Conservation (phyloP, 2,888 invertebrate genomes). For the Mimachlamys varia region DNA sequence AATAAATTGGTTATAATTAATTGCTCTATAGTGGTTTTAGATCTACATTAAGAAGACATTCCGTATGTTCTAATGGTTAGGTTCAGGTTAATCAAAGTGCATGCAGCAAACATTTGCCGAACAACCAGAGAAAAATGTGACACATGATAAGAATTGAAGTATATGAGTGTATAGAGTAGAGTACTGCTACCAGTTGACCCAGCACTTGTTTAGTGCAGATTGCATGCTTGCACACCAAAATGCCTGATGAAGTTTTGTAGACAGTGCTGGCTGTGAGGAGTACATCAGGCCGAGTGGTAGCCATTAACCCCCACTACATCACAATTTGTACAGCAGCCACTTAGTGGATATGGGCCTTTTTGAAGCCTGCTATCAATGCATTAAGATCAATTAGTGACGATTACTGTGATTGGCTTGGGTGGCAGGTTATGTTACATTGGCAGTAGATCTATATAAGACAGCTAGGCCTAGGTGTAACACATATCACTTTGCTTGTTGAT, state of each 20-base stretch:
- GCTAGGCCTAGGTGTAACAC: background rate
- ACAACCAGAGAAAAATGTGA: too few relatives aligned
- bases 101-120: too few relatives aligned
- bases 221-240: background rate
- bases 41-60: too few relatives aligned
- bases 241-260: background rate
- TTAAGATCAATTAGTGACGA: background rate
- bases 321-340: constrained; percentile 7
- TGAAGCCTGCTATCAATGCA: constrained; percentile 17
- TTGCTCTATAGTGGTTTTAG: too few relatives aligned
- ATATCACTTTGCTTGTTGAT: constrained; percentile 15
- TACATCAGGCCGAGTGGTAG: background rate
- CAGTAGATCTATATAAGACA: too few relatives aligned
- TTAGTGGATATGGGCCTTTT: background rate
- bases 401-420: background rate
- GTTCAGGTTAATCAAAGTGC: too few relatives aligned
- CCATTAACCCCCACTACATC: constrained; percentile 25
- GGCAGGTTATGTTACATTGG: background rate
- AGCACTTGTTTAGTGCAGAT: constrained; percentile 17
- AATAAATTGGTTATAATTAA: too few relatives aligned
- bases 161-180: background rate
- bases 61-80: too few relatives aligned
- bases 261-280: background rate
- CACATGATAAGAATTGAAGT: too few relatives aligned
- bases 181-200: background rate